Evolutionary conservation across 2,888 invertebrate species (phyloP), one percentile per base, ranked within the genome.

Genomic region (Tipula unca): DNA sequence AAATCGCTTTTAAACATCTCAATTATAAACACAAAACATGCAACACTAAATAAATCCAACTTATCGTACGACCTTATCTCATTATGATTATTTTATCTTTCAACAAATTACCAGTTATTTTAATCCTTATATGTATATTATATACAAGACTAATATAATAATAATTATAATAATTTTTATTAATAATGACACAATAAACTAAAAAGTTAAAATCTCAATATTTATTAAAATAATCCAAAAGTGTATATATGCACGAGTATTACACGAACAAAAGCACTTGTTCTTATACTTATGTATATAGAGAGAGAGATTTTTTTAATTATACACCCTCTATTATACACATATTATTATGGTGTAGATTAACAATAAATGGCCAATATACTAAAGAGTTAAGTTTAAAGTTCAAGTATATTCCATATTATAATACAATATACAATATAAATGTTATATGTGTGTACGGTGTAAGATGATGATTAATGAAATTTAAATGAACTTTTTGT

Each of bases 321-420:
- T 69, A 25, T 69, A 69, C 69, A 69, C 69, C 69, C 69, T 69
- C 69, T 20, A 0, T 6, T 32, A 25, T 69, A 69, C n/a, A 13
- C n/a, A n/a, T n/a, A n/a, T n/a, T 54, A 54, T 6, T 17, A 17
- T 5, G 20, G 48, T 54, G 48, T 17, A 17, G 4, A 20, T 54
- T 54, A 54, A 54, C 69, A 69, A 69, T 69, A 69, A 69, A 69
- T 69, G 69, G 69, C 69, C 69, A 69, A 69, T 69, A 69, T 69
- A 25, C 25, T 69, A 69, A 69, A 69, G 69, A 69, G 69, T 69
- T 69, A 48, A 48, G 48, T 48, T 48, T 48, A 69, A 69, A 69
- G 69, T 69, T 69, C 69, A 69, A 69, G 69, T 69, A 25, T 69
- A 69, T 69, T 69, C 25, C 69, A 13, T 69, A 25, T 25, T 25